phyloP scores from a whole-genome alignment of 2,113 vertebrate genomes.

The Actinemys pallida region DNA sequence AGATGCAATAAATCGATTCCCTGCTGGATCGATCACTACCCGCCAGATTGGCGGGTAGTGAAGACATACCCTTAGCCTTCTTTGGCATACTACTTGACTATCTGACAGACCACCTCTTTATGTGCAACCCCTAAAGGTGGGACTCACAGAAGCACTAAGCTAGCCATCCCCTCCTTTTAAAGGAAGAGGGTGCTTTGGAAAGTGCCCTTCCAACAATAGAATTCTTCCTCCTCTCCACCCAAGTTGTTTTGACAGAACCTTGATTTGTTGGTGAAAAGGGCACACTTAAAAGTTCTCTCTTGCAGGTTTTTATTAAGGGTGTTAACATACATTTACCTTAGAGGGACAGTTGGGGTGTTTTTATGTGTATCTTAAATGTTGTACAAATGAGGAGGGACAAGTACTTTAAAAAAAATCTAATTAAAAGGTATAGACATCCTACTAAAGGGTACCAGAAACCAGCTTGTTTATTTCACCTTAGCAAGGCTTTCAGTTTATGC shows the following conservation, averaged over 20 bases:
- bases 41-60: no score
- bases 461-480: neutral
- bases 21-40: no score
- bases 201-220: neutral
- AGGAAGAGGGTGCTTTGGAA: neutral
- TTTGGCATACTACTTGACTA: neutral
- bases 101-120: neutral
- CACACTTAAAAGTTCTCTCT: neutral
- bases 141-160: neutral
- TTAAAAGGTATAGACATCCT: neutral
- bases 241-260: neutral
- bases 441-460: neutral
- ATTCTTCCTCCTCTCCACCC: neutral
- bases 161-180: neutral
- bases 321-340: neutral
- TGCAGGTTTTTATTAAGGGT: neutral
- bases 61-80: neutral
- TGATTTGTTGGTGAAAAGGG: neutral
- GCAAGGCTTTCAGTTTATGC: neutral
- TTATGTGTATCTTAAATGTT: neutral
- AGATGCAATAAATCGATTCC: no score
- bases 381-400: neutral
- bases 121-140: neutral
- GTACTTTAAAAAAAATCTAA: neutral
- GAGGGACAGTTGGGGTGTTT: neutral